Evolutionary conservation across 1,140 invertebrate species (phyloP).

Genomic region (Zaprionus gabonicus): DNA sequence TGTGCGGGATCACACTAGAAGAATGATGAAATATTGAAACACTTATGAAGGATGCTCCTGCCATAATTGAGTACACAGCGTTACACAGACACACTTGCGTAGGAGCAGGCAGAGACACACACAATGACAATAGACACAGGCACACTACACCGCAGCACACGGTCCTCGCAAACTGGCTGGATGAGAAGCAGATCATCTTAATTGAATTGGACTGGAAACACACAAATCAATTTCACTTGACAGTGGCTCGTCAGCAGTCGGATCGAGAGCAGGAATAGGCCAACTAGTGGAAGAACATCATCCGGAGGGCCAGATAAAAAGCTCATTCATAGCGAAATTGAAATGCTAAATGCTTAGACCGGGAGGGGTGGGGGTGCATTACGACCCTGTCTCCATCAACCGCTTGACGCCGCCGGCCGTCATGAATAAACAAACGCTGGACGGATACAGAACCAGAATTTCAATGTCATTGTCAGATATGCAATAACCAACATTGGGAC

Average conservation of each 20-base stretch:
- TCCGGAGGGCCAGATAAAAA: slow-evolving; percentile 30
- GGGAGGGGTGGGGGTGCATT: too few relatives aligned
- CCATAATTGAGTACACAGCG: neutral
- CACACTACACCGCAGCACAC: neutral
- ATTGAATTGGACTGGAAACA: slow-evolving; percentile 71
- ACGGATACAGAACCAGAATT: slow-evolving; percentile 40
- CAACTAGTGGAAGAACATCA: neutral
- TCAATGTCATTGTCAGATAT: slow-evolving; percentile 65
- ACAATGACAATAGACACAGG: too few relatives aligned
- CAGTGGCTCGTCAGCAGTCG: slow-evolving; percentile 13
- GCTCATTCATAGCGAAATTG: slow-evolving; percentile 33
- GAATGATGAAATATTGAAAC: neutral
- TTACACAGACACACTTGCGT: neutral
- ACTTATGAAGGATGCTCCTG: neutral
- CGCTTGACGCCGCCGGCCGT: slow-evolving; percentile 17
- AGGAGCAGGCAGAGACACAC: too few relatives aligned
- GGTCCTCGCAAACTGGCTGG: neutral
- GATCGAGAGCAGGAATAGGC: neutral
- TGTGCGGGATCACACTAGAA: neutral
- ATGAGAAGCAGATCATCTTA: slow-evolving; percentile 19
- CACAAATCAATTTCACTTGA: slow-evolving; percentile 60
- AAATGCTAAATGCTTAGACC: slow-evolving; percentile 32
- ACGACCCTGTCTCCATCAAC: slow-evolving; percentile 9
- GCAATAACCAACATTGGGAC: slow-evolving; percentile 28
- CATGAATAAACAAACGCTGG: slow-evolving; percentile 63